A percentile compares a stretch with the other conserved stretches of the same genome.
phyloP scores from a whole-genome alignment of 2,113 vertebrate species.

The Chaetura pelagica region DNA sequence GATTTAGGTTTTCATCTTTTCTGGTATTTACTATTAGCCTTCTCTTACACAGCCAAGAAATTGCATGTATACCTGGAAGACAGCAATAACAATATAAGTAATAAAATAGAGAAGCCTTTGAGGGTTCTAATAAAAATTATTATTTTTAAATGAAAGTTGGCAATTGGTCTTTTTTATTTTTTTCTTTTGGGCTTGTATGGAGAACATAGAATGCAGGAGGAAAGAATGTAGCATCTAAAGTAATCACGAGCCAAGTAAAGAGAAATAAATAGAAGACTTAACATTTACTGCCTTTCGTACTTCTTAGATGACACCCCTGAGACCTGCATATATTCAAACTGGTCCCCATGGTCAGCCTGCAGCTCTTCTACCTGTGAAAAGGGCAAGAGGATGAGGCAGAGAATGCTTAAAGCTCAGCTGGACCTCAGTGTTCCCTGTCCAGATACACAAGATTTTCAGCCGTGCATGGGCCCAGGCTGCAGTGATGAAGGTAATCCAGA shows the following conservation, averaged over 20 bases:
- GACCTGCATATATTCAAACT: slow-evolving; percentile 98
- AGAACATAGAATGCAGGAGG: neutral
- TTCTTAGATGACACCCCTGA: slow-evolving; percentile 94
- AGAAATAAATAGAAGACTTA: neutral
- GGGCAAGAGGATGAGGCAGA: slow-evolving; percentile 96
- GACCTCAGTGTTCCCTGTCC: slow-evolving; percentile 96
- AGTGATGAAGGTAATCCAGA: slow-evolving; percentile 91
- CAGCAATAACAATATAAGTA: neutral
- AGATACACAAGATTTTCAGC: slow-evolving; percentile 97
- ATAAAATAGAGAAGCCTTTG: neutral
- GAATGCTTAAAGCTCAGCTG: slow-evolving; percentile 97
- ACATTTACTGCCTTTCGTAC: neutral
- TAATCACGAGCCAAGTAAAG: neutral
- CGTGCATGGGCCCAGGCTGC: slow-evolving; percentile 97
- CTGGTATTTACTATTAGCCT: neutral
- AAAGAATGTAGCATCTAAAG: neutral
- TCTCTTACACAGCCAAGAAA: neutral
- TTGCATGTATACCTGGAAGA: neutral
- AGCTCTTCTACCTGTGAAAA: slow-evolving; percentile 98
- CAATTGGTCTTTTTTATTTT: neutral
- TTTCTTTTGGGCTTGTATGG: neutral
- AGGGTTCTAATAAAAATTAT: neutral
- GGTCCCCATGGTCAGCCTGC: slow-evolving; percentile 98
- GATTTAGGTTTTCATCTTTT: slow-evolving; percentile 6
- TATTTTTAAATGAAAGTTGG: neutral